A percentile compares a stretch with the other conserved stretches of the same genome.
These are phyloP conservation scores for Rhagonycha lutea DNA, from an alignment of 2,888 invertebrate genomes.

Conservation along the genomic window DNA sequence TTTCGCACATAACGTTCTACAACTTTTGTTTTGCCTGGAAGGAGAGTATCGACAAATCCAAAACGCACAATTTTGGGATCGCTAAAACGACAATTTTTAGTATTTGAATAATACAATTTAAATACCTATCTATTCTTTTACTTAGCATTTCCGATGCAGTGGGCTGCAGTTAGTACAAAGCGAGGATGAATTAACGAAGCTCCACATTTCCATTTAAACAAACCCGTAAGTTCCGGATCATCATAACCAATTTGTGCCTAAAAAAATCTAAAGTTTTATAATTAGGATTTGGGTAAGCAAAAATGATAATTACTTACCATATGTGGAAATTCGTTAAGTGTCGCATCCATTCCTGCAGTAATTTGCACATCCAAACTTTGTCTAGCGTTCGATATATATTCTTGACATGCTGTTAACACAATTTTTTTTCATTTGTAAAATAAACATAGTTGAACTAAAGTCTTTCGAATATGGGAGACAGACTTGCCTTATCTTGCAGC, in stretches of 20 bases:
- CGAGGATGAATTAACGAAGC: not conserved
- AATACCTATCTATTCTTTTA: not conserved
- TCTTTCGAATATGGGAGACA: no score
- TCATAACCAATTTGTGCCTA: not conserved
- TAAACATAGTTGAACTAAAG: no score
- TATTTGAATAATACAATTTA: not conserved
- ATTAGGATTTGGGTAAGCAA: not conserved
- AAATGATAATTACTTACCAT: not conserved
- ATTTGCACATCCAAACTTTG: rapidly evolving
- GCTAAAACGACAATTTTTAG: not conserved
- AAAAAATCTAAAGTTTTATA: not conserved
- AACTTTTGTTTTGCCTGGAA: not conserved
- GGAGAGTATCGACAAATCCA: not conserved
- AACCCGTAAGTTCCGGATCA: not conserved
- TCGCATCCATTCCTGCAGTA: not conserved
- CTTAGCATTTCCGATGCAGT: not conserved
- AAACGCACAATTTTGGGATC: not conserved
- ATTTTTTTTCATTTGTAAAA: not conserved
- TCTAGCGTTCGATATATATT: not conserved
- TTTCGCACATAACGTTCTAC: not conserved
- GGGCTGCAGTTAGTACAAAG: not conserved
- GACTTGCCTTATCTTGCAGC: no score
- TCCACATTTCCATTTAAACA: not conserved
- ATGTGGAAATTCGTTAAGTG: not conserved
- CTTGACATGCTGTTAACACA: not conserved